Conservation (phyloP, 2,113 vertebrate species). For the Forbesichthys papilliferus region DNA sequence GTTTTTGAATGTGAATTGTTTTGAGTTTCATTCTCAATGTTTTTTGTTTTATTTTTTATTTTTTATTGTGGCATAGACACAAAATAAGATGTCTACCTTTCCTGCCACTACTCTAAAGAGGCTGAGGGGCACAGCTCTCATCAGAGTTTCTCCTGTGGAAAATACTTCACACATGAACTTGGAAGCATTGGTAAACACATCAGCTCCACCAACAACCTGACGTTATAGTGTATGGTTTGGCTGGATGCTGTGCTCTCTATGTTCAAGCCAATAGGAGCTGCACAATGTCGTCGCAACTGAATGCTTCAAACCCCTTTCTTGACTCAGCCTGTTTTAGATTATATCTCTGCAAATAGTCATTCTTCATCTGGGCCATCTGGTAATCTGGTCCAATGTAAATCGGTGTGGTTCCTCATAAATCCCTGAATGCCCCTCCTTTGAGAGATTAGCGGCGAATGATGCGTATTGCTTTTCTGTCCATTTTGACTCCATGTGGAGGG, state of each 20-base stretch:
- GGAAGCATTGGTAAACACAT: constrained; percentile 25
- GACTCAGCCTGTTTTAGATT: constrained; percentile 37
- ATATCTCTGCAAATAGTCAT: constrained; percentile 36
- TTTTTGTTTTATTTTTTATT: too few relatives aligned
- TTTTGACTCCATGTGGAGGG: too few relatives aligned
- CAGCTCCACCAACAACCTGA: constrained; percentile 25
- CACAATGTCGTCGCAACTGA: too few relatives aligned
- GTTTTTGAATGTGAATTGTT: too few relatives aligned
- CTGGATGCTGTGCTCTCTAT: constrained; percentile 24
- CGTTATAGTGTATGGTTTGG: constrained; percentile 19
- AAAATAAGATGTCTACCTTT: too few relatives aligned
- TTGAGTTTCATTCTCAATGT: too few relatives aligned
- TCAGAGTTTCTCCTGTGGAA: too few relatives aligned
- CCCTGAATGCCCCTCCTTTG: constrained; percentile 68
- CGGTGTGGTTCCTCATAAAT: constrained; percentile 69
- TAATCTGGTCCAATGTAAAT: constrained; percentile 74
- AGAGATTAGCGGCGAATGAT: constrained; percentile 60
- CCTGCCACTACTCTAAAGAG: too few relatives aligned
- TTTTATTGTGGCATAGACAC: too few relatives aligned
- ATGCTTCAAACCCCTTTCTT: not conserved
- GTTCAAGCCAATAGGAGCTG: constrained; percentile 13
- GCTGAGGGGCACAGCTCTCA: too few relatives aligned
- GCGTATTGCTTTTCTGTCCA: constrained; percentile 54
- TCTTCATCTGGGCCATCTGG: constrained; percentile 52
- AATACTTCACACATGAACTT: not conserved